Conservation (phyloP, 2,888 invertebrate genomes). For the Eulithis testata region DNA sequence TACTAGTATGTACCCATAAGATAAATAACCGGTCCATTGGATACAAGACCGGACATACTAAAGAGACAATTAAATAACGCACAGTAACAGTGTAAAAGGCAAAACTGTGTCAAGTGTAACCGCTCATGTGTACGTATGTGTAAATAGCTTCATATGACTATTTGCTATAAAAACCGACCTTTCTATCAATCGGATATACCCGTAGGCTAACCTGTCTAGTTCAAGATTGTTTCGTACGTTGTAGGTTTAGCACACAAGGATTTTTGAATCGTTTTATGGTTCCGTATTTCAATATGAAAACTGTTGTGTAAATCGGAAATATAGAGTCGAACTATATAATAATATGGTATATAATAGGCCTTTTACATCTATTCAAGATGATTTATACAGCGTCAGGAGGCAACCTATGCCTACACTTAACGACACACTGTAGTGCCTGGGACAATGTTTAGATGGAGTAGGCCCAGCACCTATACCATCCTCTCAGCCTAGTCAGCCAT, state of each 20-base stretch:
- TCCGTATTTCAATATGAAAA: not conserved
- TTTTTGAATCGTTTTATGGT: not conserved
- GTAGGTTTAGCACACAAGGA: conserved; percentile 11
- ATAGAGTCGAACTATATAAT: too few species aligned
- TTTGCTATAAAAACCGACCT: conserved; percentile 48
- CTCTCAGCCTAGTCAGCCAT: too few species aligned
- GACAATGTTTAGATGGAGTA: too few species aligned
- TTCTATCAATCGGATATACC: conserved; percentile 38
- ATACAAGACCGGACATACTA: not conserved
- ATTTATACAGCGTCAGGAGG: too few species aligned
- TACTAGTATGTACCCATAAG: too few species aligned
- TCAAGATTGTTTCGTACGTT: conserved; percentile 12
- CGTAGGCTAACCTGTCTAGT: conserved; percentile 32
- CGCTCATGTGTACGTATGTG: conserved; percentile 33
- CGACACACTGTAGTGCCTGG: too few species aligned
- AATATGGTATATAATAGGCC: too few species aligned
- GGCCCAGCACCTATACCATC: too few species aligned
- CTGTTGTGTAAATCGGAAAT: too few species aligned
- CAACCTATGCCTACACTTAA: too few species aligned
- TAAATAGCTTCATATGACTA: conserved; percentile 39
- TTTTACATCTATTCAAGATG: too few species aligned
- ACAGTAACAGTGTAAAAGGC: conserved; percentile 12
- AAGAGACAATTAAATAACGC: not conserved
- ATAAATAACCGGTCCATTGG: not conserved
- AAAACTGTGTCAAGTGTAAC: conserved; percentile 59